Evolutionary conservation across 2,113 vertebrate species (phyloP).

Genomic region (Lagopus leucura): DNA sequence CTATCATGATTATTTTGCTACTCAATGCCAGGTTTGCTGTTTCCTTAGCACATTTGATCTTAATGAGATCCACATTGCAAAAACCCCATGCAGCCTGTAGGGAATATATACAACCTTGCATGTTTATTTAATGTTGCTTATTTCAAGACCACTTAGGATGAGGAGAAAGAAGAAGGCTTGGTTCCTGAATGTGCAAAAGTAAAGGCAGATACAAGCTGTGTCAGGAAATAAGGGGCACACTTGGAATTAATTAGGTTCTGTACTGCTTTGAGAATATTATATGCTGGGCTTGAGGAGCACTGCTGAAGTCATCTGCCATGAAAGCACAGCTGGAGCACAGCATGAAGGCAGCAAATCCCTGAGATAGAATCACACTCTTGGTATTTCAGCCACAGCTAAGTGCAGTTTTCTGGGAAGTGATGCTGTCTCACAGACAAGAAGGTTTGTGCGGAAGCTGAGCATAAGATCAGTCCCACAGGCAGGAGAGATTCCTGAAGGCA

Average conservation of each 20-base stretch:
- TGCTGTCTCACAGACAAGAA: neutral
- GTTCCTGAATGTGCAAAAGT: conserved; percentile 17
- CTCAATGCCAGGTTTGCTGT: conserved; percentile 7
- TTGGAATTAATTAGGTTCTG: conserved; percentile 73
- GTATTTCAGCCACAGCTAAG: conserved; percentile 4
- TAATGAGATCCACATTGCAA: conserved; percentile 43
- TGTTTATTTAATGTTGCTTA: conserved; percentile 66
- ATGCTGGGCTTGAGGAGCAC: neutral
- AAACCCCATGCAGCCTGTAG: neutral
- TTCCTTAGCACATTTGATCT: conserved; percentile 28
- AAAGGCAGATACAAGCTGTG: conserved; percentile 36
- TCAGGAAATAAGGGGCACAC: conserved; percentile 55
- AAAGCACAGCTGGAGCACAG: conserved; percentile 44
- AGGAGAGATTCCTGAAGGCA: neutral
- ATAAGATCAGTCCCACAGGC: fast-evolving
- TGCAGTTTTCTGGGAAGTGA: conserved; percentile 39
- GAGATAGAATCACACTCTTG: conserved; percentile 21
- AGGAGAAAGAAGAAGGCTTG: conserved; percentile 44
- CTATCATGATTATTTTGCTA: conserved; percentile 22
- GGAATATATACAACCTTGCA: conserved; percentile 30
- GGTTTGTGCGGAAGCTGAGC: neutral
- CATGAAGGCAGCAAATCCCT: conserved; percentile 15
- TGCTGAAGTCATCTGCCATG: conserved; percentile 52
- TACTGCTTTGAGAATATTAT: conserved; percentile 36
- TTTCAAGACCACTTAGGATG: neutral